Evolutionary conservation across 2,888 invertebrate species (phyloP), one percentile per base, ranked within the genome.

Genomic region (Meghimatium bilineatum): DNA sequence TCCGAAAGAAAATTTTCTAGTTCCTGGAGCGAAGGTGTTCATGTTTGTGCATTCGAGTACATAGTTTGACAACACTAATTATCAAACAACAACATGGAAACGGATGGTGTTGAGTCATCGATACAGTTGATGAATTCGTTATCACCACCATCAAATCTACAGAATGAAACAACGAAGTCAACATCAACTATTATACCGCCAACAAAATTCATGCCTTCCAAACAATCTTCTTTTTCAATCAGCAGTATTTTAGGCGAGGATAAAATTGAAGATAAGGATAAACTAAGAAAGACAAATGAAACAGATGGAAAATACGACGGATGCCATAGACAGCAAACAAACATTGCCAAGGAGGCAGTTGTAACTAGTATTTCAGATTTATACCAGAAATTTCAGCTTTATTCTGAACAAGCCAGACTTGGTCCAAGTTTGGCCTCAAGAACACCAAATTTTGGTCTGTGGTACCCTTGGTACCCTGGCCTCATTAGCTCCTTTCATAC

Each of bases 211-310:
- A 44, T 78, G 63, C 78, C 82, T 23, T 23, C 66, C 17, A 80
- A 82, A 34, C 84, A 84, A 29, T 80, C 82, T 2, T 90, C 90
- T 1, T 91, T 91, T 77, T 90, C 91, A 44, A 91, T 91, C 80
- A 91, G 90, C 86, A 90, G 90, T 85, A 90, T 91, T 74, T 82
- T 91, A 38, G 89, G 90, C 3, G 86, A 88, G 56, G 88, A 88
- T 14, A 83, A 86, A 67, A 86, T 87, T 14, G 85, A 86, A 29
- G 84, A 86, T 23, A 56, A 56, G 14, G 10, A 56, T 12, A 56
- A 23, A 17, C 29, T 20, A 3, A 72, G 84, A 79, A 71, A 79
- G 20, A n/a, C 67, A 17, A 66, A 66, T 14, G 44, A 36, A 14
- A 36, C 74, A 20, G 49, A 72, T n/a, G 66, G 34, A 20, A 38